These are phyloP conservation scores for Nyctibius grandis DNA, from an alignment of 2,797 vertebrate species.

Conservation along the genomic window DNA sequence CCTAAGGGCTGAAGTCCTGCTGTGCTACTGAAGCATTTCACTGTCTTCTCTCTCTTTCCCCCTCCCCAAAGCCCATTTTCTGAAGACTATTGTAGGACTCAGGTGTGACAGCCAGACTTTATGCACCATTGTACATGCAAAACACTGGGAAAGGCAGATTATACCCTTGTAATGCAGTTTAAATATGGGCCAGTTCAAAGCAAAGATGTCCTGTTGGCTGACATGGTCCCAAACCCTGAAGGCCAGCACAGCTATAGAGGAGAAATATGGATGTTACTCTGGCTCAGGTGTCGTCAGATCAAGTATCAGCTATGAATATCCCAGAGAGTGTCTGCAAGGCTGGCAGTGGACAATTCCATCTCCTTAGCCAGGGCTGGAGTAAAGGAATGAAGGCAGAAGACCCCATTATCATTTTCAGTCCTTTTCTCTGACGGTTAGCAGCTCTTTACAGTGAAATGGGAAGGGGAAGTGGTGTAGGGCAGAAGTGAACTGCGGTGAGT, in stretches of 20 bases:
- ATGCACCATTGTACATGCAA: neutral
- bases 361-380: neutral
- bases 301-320: neutral
- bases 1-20: neutral
- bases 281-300: neutral
- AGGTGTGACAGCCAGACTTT: neutral
- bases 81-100: neutral
- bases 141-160: neutral
- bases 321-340: neutral
- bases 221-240: neutral
- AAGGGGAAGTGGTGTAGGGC: neutral
- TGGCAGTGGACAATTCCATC: neutral
- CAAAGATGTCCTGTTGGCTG: neutral
- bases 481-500: neutral
- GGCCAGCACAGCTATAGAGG: neutral
- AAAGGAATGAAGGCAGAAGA: neutral
- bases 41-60: neutral
- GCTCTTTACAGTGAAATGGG: neutral
- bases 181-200: neutral
- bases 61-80: neutral
- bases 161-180: accelerated
- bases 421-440: neutral
- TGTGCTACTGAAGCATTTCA: neutral
- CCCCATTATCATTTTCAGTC: neutral
- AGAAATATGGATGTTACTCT: neutral